Evolutionary conservation across 2,888 invertebrate species (phyloP), one percentile per base, ranked within the genome.

Genomic region (Plemyria rubiginata): DNA sequence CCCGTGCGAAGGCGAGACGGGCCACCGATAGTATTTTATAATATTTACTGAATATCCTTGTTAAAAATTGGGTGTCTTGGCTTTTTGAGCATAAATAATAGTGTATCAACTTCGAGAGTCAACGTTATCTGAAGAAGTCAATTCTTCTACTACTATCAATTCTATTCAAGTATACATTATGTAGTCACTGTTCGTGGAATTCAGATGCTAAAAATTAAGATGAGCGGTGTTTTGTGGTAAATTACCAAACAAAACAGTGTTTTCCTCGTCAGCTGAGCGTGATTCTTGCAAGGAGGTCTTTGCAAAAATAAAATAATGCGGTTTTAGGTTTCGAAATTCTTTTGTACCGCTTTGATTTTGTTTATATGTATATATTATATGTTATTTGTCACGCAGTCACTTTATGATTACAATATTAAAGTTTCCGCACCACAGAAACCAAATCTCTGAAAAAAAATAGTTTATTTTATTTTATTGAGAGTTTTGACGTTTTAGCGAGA

Each of bases 221-320:
- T 65, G 64, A 60, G 64, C 59, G n/a, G 43, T 64, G 65, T 67
- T 60, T 67, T 61, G 53, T 60, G 56, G 62, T 11, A 36, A 36
- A 6, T 55, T 62, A 54, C 55, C 45, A 13, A 48, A 53, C 54
- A 52, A 40, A 60, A 54, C 50, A 62, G 43, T 29, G 32, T 62
- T 58, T 62, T 60, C 53, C 61, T 67, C 50, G 29, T 54, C 36
- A 53, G 48, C 29, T 53, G 53, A 48, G 15, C 29, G 16, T 48
- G 40, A 49, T 54, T 38, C 4, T 7, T 9, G 36, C 36, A 38
- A 38, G 11, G 36, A 9, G 36, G n/a, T n/a, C n/a, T n/a, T n/a
- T n/a, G n/a, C n/a, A n/a, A n/a, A n/a, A n/a, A n/a, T n/a, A n/a
- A n/a, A n/a, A n/a, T n/a, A n/a, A n/a, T n/a, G n/a, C n/a, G 3